Conservation (phyloP, 2,888 invertebrate species). For the Lasius fuliginosus region DNA sequence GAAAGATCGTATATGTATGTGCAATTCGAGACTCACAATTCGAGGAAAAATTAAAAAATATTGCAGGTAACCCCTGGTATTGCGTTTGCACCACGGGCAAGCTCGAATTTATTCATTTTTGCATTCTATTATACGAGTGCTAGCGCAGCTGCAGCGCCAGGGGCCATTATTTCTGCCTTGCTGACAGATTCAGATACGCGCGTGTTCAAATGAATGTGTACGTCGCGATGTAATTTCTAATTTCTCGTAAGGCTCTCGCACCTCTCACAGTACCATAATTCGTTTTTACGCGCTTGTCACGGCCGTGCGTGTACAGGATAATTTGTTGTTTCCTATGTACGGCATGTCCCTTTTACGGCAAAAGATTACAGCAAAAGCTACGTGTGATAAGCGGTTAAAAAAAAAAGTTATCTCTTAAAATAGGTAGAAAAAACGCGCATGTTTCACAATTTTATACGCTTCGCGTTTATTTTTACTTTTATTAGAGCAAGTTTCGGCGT, state of each 20-base stretch:
- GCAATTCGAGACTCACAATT: background rate
- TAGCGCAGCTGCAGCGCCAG: slow-evolving; percentile 51
- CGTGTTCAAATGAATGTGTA: slow-evolving; percentile 52
- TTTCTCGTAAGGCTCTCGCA: slow-evolving; percentile 36
- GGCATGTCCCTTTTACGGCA: background rate
- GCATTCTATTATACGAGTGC: slow-evolving; percentile 39
- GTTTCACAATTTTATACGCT: slow-evolving; percentile 1
- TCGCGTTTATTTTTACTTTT: background rate
- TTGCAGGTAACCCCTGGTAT: background rate
- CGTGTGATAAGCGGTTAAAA: slow-evolving; percentile 8
- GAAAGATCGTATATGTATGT: background rate
- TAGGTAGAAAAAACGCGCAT: background rate
- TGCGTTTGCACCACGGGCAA: slow-evolving; percentile 1
- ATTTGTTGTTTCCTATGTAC: background rate
- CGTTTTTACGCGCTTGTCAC: background rate
- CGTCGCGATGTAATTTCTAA: slow-evolving; percentile 46
- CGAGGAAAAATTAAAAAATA: slow-evolving; percentile 20
- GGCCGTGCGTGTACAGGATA: background rate
- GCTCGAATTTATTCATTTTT: slow-evolving; percentile 45
- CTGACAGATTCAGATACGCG: slow-evolving; percentile 53
- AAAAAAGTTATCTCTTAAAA: slow-evolving; percentile 21
- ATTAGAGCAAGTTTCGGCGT: background rate
- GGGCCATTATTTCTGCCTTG: slow-evolving; percentile 42
- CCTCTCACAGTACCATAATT: background rate
- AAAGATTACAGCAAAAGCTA: background rate